phyloP scores from a whole-genome alignment of 2,113 vertebrate genomes.

The Syrrhaptes paradoxus region DNA sequence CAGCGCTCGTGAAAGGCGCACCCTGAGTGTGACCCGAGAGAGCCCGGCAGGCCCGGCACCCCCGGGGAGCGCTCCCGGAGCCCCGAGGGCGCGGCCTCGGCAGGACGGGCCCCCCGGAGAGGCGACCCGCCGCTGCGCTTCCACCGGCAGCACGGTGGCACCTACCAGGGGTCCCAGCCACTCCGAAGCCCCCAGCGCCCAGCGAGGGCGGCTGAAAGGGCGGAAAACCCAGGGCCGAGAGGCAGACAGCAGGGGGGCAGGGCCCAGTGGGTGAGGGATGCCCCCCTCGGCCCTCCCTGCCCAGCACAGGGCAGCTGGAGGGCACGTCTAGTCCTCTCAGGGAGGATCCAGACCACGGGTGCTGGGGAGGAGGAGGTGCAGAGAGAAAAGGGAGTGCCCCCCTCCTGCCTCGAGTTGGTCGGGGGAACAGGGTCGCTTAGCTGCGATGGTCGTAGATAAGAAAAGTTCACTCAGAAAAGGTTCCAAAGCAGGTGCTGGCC shows the following conservation, averaged over 20 bases:
- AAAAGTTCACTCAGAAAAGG: background rate
- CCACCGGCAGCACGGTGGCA: background rate
- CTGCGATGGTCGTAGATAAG: background rate
- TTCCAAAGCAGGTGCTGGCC: background rate
- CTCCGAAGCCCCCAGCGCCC: background rate
- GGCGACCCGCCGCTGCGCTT: background rate
- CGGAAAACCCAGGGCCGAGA: background rate
- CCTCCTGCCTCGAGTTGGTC: background rate
- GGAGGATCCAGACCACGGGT: background rate
- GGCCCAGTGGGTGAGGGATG: no score
- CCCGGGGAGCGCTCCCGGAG: background rate
- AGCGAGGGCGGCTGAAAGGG: background rate
- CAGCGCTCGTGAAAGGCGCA: background rate
- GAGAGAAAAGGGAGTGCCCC: background rate
- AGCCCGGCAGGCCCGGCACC: background rate
- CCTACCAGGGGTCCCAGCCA: no score
- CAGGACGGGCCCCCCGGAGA: background rate
- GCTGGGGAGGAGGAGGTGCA: background rate
- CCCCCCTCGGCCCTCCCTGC: no score
- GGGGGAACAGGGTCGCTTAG: background rate
- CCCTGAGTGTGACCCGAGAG: background rate
- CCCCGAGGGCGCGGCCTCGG: background rate
- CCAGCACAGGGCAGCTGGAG: background rate
- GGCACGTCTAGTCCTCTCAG: background rate
- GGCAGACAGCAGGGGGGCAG: background rate